Base-by-base conservation (phyloP, 2,113 vertebrate genomes). In the Rhabdomys dilectus region DNA sequence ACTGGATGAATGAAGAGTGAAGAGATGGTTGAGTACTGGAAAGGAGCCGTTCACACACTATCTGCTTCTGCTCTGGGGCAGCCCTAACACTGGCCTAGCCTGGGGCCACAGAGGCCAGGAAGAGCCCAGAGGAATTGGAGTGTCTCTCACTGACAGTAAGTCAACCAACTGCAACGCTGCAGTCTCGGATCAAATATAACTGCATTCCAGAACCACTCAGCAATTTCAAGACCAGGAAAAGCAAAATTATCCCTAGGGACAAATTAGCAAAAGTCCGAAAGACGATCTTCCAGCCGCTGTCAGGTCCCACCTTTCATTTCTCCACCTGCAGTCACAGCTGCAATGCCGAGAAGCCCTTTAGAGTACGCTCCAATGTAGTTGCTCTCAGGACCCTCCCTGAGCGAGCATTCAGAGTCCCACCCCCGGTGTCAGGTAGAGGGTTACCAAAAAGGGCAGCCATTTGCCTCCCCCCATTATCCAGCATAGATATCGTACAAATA, bases 101-200 rank as follows among this genome's bases (percentile, higher is more conserved):
- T 91, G 56, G 17, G 77, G 34, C 19, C 58, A 75, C 72, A 56
- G 58, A 77, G 26, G 68, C 42, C 22, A 76, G 16, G 29, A 72
- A n/a, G 26, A 72, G 39, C 36, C 2, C 66, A 26, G 17, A 21
- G 84, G 45, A 31, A 51, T 2, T 15, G 1, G 19, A 85, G n/a
- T 91, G 0, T 66, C 62, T 58, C 68, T 3, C 5, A 66, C 0
- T 11, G 66, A 48, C 17, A n/a, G 2, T 34, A 51, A 8, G 66
- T 89, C n/a, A 58, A 88, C 36, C 39, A 26, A 56, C 31, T 70
- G 42, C 80, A 19, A 76, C n/a, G 68, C 78, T 72, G 68, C 80
- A 93, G 60, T 77, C 90, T 93, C 39, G 51, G 45, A 81, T 80
- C 56, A 91, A 84, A 92, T 88, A 36, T n/a, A 70, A 72, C 64